phyloP scores from a whole-genome alignment of 2,888 invertebrate species.

The Acanthococcus lagerstroemiae region DNA sequence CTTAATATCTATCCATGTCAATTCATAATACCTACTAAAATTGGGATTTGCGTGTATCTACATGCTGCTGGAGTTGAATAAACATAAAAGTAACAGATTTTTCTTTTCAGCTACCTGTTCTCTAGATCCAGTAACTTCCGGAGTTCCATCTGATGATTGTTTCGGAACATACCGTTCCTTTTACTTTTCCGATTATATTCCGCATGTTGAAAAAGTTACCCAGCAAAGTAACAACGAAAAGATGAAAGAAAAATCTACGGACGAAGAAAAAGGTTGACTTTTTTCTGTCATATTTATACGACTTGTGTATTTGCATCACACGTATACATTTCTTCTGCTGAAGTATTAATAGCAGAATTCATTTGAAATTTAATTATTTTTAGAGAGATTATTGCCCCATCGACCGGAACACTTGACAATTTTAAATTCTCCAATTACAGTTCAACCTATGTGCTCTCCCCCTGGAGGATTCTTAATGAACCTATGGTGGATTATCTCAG shows the following conservation, averaged over 20 bases:
- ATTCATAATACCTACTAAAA: no score
- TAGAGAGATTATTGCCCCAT: not conserved
- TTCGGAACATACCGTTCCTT: slow-evolving; percentile 42
- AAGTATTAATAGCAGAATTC: not conserved
- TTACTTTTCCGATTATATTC: slow-evolving; percentile 36
- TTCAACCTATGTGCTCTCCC: slow-evolving; percentile 33
- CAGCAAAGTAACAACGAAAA: not conserved
- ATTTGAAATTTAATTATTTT: not conserved
- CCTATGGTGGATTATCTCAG: slow-evolving; percentile 56
- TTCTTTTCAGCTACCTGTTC: slow-evolving; percentile 27
- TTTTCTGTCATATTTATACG: not conserved
- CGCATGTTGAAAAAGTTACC: slow-evolving; percentile 6
- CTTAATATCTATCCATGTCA: no score
- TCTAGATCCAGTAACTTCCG: slow-evolving; percentile 22
- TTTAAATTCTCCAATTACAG: slow-evolving; percentile 27
- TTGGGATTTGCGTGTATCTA: not conserved
- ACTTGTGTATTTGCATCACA: not conserved
- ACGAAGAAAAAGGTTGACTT: slow-evolving; percentile 22
- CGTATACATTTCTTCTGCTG: not conserved
- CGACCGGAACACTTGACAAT: no score
- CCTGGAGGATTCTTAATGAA: slow-evolving; percentile 36
- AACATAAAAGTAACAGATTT: slow-evolving; percentile 1
- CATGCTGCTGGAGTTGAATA: no score
- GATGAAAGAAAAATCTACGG: not conserved
- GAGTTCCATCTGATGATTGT: slow-evolving; percentile 33